A percentile compares a stretch with the other conserved stretches of the same genome.
These are phyloP conservation scores for Xerus inauris DNA, from an alignment of 2,113 vertebrate genomes.

Conservation along the genomic window DNA sequence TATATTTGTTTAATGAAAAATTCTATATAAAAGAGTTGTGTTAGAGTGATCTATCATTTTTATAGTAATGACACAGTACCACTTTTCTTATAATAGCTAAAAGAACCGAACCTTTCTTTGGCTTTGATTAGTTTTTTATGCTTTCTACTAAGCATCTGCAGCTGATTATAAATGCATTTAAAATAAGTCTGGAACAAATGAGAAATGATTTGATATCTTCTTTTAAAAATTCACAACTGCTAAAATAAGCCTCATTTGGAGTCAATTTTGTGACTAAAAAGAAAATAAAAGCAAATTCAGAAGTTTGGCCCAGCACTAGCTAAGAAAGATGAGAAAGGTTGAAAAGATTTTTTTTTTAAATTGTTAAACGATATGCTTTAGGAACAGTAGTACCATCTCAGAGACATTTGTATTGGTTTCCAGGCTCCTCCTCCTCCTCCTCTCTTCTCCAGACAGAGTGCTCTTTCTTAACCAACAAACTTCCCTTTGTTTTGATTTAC, in stretches of 20 bases:
- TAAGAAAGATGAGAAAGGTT: slow-evolving; percentile 37
- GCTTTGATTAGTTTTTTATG: background rate
- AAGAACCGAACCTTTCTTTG: slow-evolving; percentile 13
- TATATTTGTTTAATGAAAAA: slow-evolving; percentile 40
- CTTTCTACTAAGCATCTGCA: slow-evolving; percentile 21
- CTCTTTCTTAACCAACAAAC: slow-evolving; percentile 63
- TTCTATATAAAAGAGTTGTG: background rate
- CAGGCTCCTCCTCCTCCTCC: slow-evolving; percentile 24
- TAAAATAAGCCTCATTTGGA: background rate
- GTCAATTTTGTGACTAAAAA: slow-evolving; percentile 44
- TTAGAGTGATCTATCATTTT: background rate
- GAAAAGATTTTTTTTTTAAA: background rate
- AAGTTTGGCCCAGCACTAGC: background rate
- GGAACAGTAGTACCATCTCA: slow-evolving; percentile 9
- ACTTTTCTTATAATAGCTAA: slow-evolving; percentile 31
- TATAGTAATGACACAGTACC: slow-evolving; percentile 16
- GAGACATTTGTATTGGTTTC: slow-evolving; percentile 35
- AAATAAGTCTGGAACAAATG: slow-evolving; percentile 35
- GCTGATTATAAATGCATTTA: slow-evolving; percentile 52
- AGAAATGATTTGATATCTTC: slow-evolving; percentile 14
- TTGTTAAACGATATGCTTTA: slow-evolving; percentile 52
- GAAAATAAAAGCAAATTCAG: slow-evolving; percentile 51
- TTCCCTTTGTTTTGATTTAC: slow-evolving; percentile 73
- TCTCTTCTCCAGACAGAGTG: slow-evolving; percentile 42
- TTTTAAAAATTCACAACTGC: slow-evolving; percentile 32